Evolutionary conservation across 2,888 invertebrate genomes (phyloP), one percentile per base, ranked within the genome.

Genomic region (Parnassius orleans): DNA sequence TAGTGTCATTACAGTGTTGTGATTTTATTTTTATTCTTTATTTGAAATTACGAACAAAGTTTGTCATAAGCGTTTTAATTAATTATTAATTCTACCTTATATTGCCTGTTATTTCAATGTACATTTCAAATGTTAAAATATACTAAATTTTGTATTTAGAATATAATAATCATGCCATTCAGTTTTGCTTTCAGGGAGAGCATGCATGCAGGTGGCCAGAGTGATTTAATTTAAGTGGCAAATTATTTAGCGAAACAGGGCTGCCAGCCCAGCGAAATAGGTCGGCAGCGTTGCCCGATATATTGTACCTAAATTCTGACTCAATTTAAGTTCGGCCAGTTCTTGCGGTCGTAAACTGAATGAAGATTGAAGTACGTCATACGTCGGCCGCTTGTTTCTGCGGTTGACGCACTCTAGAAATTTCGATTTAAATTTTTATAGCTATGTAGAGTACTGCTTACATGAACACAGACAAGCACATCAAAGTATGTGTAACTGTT

Each of bases 291-390:
- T 15, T 19, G 50, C 19, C 19, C 19, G 15, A 50, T 50, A 46
- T 46, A 46, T 10, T 50, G 50, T 50, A 50, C 50, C 14, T 50
- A 50, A 50, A 50, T 50, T 50, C 50, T 19, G 50, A 50, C 50
- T 50, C 50, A 15, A 50, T 12, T 50, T 50, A 15, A 10, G 50
- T 50, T 10, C 50, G 50, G 50, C 50, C 50, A 50, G 14, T 50
- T 50, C 50, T 50, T 50, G 50, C 50, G 19, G 10, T 50, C 50
- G 50, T 50, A 50, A 50, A 50, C 50, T 9, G 50, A 19, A 15
- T 14, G 50, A 15, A 50, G 14, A 50, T 50, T 14, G 50, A 50
- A 50, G 50, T 50, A 50, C 50, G 50, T 50, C 50, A 50, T 50
- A 15, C 15, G 15, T 19, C 19, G 46, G 46, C 46, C n/a, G 3